phyloP scores from a whole-genome alignment of 2,797 vertebrate species.

The Gastrophryne carolinensis region DNA sequence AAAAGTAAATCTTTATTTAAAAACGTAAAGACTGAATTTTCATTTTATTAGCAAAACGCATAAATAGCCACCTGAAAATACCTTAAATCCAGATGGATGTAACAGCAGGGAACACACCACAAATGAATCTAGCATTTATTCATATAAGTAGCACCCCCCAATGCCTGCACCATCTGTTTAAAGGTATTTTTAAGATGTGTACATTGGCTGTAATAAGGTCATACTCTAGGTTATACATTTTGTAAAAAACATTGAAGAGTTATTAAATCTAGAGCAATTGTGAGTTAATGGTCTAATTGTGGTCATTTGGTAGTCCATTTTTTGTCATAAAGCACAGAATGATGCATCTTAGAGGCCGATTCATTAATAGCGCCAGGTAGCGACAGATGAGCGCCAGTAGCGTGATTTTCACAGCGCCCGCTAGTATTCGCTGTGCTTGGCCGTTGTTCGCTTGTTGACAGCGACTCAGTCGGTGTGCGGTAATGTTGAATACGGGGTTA shows the following conservation, averaged over 20 bases:
- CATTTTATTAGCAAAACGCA: too few relatives aligned
- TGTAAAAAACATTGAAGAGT: not conserved
- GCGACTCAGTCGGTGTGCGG: too few relatives aligned
- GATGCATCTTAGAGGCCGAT: too few relatives aligned
- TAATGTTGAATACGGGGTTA: too few relatives aligned
- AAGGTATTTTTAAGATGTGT: slow-evolving; percentile 2
- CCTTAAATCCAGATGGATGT: slow-evolving; percentile 23
- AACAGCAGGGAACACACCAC: slow-evolving; percentile 6
- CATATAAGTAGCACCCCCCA: slow-evolving; percentile 6
- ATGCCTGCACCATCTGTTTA: slow-evolving; percentile 8
- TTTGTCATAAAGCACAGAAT: too few relatives aligned
- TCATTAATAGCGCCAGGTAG: too few relatives aligned
- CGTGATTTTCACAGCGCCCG: too few relatives aligned
- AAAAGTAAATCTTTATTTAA: too few relatives aligned
- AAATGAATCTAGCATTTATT: slow-evolving; percentile 20
- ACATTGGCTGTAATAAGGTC: not conserved
- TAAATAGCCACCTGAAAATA: slow-evolving; percentile 25
- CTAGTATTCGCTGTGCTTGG: too few relatives aligned
- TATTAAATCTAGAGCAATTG: not conserved
- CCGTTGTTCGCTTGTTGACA: too few relatives aligned
- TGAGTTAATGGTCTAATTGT: not conserved
- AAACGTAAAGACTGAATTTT: too few relatives aligned
- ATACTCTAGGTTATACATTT: not conserved
- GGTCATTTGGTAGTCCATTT: not conserved
- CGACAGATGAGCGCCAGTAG: too few relatives aligned